These are phyloP conservation scores for Parauchenoglanis ngamensis DNA, from an alignment of 2,797 vertebrate species.

Conservation along the genomic window DNA sequence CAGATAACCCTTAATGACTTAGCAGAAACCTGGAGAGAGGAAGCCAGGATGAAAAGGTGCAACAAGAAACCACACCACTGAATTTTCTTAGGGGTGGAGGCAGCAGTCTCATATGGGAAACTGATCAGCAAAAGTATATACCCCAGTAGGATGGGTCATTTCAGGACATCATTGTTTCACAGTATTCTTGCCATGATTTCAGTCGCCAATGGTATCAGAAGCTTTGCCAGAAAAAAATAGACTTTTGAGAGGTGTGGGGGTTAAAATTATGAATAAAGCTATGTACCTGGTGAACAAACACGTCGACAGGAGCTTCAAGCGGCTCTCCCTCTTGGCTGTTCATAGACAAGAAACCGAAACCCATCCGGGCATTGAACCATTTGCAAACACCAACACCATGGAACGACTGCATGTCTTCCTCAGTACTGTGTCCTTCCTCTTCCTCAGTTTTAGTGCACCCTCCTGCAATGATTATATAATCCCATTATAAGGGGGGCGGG, in stretches of 20 bases:
- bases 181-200: not conserved
- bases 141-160: not conserved
- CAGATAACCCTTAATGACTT: conserved; percentile 85
- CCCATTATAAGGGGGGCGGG: not conserved
- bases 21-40: conserved; percentile 92
- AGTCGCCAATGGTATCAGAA: not conserved
- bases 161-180: conserved; percentile 36
- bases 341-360: conserved; percentile 98
- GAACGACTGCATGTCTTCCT: conserved; percentile 78
- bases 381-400: conserved; percentile 90
- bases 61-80: conserved; percentile 79
- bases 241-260: not conserved
- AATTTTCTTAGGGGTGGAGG: conserved; percentile 53
- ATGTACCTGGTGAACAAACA: conserved; percentile 95
- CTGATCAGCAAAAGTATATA: conserved; percentile 29
- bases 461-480: conserved; percentile 71
- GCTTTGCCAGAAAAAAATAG: not conserved
- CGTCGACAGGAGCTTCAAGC: conserved; percentile 91
- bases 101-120: conserved; percentile 54
- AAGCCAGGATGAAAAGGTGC: conserved; percentile 73
- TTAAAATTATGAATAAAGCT: not conserved
- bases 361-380: conserved; percentile 99
- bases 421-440: conserved; percentile 79
- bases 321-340: conserved; percentile 84
- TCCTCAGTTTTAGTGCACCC: conserved; percentile 84